Conservation (phyloP, 1,140 invertebrate genomes). For the Drosophila yakuba region DNA sequence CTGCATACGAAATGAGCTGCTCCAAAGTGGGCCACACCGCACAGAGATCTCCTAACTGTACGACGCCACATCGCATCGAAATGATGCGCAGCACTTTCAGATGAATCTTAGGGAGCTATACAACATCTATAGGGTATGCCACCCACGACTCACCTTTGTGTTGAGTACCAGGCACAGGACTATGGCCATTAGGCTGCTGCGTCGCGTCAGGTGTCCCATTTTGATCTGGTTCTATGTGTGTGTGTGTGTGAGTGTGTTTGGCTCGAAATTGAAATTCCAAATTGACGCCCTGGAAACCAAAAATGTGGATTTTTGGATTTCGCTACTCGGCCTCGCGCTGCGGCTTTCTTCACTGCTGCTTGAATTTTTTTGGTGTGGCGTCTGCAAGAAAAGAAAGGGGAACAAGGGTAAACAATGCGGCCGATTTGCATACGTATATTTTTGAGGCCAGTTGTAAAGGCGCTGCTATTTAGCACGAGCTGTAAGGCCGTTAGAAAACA, state of each 20-base stretch:
- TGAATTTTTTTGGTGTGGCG: conserved; percentile 43
- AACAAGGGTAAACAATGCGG: conserved; percentile 81
- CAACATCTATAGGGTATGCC: no score
- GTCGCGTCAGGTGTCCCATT: conserved; percentile 76
- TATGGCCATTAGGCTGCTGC: conserved; percentile 69
- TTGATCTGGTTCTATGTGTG: conserved; percentile 55
- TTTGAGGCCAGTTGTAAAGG: conserved; percentile 48
- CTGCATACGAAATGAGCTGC: conserved; percentile 51
- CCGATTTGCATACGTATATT: conserved; percentile 66
- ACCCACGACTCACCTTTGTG: conserved; percentile 69
- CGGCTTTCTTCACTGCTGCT: conserved; percentile 31
- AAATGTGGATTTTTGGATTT: conserved; percentile 51
- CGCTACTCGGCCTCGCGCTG: conserved; percentile 24
- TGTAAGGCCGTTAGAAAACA: conserved; percentile 10
- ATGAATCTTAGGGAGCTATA: background rate
- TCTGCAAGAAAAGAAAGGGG: conserved; percentile 81
- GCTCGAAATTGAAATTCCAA: conserved; percentile 51
- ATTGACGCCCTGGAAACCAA: conserved; percentile 57
- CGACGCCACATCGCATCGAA: conserved; percentile 60
- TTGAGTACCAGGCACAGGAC: conserved; percentile 74
- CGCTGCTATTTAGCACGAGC: conserved; percentile 16
- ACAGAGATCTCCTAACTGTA: conserved; percentile 45
- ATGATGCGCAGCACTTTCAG: conserved; percentile 56
- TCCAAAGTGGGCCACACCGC: conserved; percentile 54
- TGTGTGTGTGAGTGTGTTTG: conserved; percentile 8